Evolutionary conservation across 2,888 invertebrate species (phyloP).

Genomic region (Catocala sponsa): DNA sequence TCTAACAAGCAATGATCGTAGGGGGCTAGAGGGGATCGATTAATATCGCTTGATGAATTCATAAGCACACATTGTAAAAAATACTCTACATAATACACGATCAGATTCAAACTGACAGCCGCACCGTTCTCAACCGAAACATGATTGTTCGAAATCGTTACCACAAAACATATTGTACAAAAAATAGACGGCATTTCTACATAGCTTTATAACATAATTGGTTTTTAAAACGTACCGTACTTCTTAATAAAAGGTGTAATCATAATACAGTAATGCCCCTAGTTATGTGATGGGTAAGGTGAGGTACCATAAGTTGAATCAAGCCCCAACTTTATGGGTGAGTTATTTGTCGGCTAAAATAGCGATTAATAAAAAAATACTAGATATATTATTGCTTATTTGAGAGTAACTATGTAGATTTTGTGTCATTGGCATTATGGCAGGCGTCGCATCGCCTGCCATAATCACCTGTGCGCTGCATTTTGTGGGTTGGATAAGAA

Average conservation of each 20-base stretch:
- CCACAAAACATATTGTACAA: constrained; percentile 17
- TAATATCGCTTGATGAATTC: constrained; percentile 5
- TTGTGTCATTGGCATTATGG: too few species aligned
- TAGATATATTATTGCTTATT: too few species aligned
- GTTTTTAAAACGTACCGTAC: constrained; percentile 67
- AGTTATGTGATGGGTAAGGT: neutral
- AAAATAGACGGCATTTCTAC: constrained; percentile 28
- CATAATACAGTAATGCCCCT: neutral
- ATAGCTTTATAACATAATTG: constrained; percentile 73
- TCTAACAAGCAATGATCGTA: too few species aligned
- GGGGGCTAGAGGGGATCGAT: too few species aligned
- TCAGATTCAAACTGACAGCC: constrained; percentile 12
- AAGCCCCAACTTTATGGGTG: too few species aligned
- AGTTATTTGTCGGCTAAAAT: too few species aligned
- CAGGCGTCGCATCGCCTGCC: too few species aligned
- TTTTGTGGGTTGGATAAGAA: too few species aligned
- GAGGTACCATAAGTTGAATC: neutral
- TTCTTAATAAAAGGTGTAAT: constrained; percentile 59
- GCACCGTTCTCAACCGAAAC: constrained; percentile 8
- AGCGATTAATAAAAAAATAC: too few species aligned
- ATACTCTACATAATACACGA: neutral
- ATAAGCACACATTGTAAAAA: constrained; percentile 3
- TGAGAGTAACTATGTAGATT: too few species aligned
- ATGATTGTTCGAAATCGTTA: constrained; percentile 29
- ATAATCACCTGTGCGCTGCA: too few species aligned